Conservation (phyloP, 2,888 invertebrate genomes). For the Rhopalosiphum nymphaeae region DNA sequence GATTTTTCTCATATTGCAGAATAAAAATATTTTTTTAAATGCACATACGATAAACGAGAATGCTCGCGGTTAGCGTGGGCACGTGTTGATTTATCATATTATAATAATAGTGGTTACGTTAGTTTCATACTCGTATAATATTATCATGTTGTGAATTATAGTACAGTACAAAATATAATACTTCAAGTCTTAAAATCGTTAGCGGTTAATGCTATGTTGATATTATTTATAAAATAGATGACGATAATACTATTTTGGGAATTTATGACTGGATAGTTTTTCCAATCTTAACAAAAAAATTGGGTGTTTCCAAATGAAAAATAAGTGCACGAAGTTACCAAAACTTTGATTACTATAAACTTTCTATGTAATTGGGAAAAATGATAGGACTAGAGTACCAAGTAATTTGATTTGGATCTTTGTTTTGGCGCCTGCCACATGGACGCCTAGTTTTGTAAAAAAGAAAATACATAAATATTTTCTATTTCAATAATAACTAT, state of each 20-base stretch:
- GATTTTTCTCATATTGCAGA: neutral
- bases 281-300: neutral
- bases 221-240: neutral
- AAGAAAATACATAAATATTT: conserved; percentile 8
- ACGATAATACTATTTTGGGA: neutral
- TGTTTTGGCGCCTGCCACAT: conserved; percentile 37
- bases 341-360: conserved; percentile 40
- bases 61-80: neutral
- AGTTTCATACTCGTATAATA: neutral
- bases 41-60: neutral
- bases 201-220: neutral
- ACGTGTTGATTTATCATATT: neutral
- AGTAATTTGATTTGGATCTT: conserved; percentile 53
- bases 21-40: neutral
- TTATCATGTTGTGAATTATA: neutral
- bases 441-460: conserved; percentile 2
- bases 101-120: neutral
- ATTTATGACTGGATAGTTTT: neutral
- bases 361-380: conserved; percentile 44
- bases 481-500: neutral
- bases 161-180: neutral
- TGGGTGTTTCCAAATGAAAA: conserved; percentile 6
- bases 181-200: neutral
- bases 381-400: conserved; percentile 2
- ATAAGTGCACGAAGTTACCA: conserved; percentile 15